Percentiles rank a stretch among this genome's conserved stretches.
Conservation (phyloP, 2,797 vertebrate genomes). For the Mionectes olivaceus region DNA sequence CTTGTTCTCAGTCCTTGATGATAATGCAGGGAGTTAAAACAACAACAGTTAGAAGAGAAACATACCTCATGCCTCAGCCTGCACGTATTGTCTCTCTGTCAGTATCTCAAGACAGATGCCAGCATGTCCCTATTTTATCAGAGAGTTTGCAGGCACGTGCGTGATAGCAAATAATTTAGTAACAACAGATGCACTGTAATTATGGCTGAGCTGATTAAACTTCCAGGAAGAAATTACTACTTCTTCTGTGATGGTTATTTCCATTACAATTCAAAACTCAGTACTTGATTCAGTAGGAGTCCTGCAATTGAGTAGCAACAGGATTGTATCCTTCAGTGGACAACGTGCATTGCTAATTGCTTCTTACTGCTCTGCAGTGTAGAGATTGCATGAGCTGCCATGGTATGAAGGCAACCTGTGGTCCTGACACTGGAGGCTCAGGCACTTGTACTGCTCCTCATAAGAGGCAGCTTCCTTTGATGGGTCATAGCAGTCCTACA, state of each 20-base stretch:
- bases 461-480: background rate
- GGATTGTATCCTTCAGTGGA: background rate
- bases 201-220: slow-evolving; percentile 40
- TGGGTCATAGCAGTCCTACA: accelerated
- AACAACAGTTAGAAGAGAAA: background rate
- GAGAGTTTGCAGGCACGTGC: background rate
- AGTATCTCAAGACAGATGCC: background rate
- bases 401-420: background rate
- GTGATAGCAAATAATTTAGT: slow-evolving; percentile 43
- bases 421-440: background rate
- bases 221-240: slow-evolving; percentile 7
- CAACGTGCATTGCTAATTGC: background rate
- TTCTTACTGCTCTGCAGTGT: background rate
- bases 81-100: background rate
- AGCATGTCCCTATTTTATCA: slow-evolving; percentile 2
- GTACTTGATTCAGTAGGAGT: background rate
- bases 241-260: slow-evolving; percentile 1
- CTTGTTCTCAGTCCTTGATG: background rate
- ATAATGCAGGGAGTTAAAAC: background rate
- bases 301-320: background rate
- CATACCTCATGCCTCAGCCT: background rate
- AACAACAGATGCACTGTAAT: slow-evolving; percentile 34
- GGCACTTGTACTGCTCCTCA: background rate
- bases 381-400: accelerated
- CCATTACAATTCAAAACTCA: background rate